Evolutionary conservation across 2,113 vertebrate species (phyloP).

Genomic region (Elephantulus edwardii): DNA sequence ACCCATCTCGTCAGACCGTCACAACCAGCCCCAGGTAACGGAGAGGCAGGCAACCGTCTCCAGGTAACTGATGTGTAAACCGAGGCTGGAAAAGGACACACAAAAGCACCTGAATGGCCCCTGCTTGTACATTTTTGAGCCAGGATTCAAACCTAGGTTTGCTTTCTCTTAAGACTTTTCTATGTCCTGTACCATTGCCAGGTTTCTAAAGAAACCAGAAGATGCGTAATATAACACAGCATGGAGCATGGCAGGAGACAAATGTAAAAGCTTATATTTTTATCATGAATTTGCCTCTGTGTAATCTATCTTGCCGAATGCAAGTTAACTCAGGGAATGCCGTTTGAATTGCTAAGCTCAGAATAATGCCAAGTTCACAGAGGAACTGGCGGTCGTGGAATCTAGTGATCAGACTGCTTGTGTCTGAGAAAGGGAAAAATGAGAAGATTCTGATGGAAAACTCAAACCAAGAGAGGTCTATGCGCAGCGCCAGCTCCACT

Average conservation of each 20-base stretch:
- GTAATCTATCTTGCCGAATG: constrained; percentile 49
- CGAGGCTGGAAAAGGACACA: neutral
- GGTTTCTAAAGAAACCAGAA: constrained; percentile 48
- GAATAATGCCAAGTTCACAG: constrained; percentile 20
- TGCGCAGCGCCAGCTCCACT: neutral
- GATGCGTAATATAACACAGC: neutral
- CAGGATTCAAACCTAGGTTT: neutral
- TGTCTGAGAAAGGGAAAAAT: neutral
- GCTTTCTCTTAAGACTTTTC: neutral
- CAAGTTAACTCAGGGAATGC: constrained; percentile 43
- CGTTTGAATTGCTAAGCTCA: constrained; percentile 37
- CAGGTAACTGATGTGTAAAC: constrained; percentile 3
- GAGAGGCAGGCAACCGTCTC: neutral
- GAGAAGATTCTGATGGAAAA: neutral
- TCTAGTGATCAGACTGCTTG: neutral
- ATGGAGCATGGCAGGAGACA: constrained; percentile 20
- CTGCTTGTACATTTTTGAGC: neutral
- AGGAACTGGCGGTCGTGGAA: neutral
- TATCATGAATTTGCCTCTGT: constrained; percentile 31
- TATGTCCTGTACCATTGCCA: neutral
- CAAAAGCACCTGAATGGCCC: neutral
- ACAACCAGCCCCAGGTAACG: neutral
- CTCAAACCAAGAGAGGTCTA: neutral
- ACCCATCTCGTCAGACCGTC: neutral
- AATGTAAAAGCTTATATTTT: constrained; percentile 52